Conservation (phyloP, 2,113 vertebrate genomes). For the Hepsetus odoe region DNA sequence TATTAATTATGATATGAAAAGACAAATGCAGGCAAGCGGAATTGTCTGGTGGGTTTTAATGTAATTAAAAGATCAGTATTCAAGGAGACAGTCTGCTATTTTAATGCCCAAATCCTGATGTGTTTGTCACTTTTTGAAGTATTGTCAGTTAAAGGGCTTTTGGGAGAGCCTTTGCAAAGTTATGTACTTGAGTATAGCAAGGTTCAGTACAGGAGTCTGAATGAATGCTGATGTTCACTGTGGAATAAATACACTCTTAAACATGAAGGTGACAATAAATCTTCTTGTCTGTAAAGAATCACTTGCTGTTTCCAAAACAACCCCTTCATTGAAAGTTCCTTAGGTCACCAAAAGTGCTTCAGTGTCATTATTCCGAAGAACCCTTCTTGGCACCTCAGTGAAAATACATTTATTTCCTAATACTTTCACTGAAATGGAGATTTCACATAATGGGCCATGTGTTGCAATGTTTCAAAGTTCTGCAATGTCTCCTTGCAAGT, state of each 20-base stretch:
- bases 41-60: conserved; percentile 13
- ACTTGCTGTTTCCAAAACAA: too few relatives aligned
- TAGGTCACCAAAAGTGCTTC: too few relatives aligned
- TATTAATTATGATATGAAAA: conserved; percentile 30
- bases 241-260: neutral
- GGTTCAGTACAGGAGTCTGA: neutral
- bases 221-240: conserved; percentile 1
- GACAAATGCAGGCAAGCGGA: neutral
- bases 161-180: neutral
- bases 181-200: neutral
- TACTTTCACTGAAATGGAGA: conserved; percentile 8
- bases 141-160: conserved; percentile 16
- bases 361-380: too few relatives aligned
- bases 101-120: conserved; percentile 8
- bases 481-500: conserved; percentile 10
- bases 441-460: neutral
- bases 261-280: too few relatives aligned
- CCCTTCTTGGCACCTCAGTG: too few relatives aligned
- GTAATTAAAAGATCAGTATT: conserved; percentile 15
- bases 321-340: too few relatives aligned
- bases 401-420: neutral
- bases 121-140: conserved; percentile 6
- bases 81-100: conserved; percentile 9
- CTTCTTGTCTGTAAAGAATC: too few relatives aligned
- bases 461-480: conserved; percentile 14